A percentile compares a stretch with the other conserved stretches of the same genome.
Evolutionary conservation across 2,888 invertebrate genomes (phyloP).

Genomic region (Ceratothoa steindachneri): DNA sequence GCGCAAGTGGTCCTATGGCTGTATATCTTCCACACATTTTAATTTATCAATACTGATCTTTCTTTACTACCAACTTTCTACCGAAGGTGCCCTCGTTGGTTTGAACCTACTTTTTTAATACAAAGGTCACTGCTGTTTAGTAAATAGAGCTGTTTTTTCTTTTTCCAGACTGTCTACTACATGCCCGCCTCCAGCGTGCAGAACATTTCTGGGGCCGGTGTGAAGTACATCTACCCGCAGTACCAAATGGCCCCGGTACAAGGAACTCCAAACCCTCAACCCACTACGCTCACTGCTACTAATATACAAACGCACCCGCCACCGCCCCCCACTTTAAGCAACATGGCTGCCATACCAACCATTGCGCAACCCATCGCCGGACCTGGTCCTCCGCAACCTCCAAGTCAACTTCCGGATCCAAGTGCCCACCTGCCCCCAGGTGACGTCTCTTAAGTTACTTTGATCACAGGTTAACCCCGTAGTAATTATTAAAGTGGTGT

Average conservation of each 20-base stretch:
- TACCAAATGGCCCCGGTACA: slow-evolving; percentile 4
- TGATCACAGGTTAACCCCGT: no score
- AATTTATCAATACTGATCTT: no score
- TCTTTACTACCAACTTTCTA: no score
- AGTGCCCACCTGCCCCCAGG: not conserved
- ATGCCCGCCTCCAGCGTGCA: slow-evolving; percentile 31
- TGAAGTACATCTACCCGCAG: slow-evolving; percentile 47
- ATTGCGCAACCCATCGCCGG: not conserved
- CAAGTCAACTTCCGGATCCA: not conserved
- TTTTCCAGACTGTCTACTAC: slow-evolving; percentile 41
- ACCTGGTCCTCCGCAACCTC: not conserved
- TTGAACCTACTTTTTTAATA: no score
- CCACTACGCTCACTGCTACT: not conserved
- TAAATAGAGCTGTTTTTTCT: no score
- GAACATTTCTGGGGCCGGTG: slow-evolving; percentile 16
- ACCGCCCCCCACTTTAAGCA: not conserved
- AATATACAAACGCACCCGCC: not conserved
- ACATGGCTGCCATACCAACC: not conserved
- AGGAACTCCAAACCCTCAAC: not conserved
- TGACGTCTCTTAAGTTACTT: not conserved
- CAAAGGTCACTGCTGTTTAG: no score
- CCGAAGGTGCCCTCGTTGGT: no score
- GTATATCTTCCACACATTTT: no score
- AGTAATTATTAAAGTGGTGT: no score
- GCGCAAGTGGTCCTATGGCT: no score